Evolutionary conservation across 35 echinoderm and acorn worm genomes (phyloP).

Genomic region (Heliocidaris erythrogramma): DNA sequence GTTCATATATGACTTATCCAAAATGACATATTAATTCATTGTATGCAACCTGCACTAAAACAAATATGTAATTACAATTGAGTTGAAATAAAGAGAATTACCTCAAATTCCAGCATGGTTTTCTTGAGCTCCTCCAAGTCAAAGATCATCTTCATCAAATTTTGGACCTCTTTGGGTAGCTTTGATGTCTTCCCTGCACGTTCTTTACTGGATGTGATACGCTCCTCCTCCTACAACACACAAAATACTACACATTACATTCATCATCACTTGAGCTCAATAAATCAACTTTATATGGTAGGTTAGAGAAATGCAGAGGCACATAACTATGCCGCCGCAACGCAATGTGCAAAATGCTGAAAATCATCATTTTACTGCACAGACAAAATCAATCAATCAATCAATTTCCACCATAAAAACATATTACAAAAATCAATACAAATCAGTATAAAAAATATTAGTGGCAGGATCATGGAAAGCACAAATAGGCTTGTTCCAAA

Average conservation of each 20-base stretch:
- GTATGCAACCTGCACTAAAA: neutral
- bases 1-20: neutral
- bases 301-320: neutral
- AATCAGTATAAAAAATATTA: no score
- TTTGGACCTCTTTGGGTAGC: constrained; percentile 69
- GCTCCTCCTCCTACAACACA: constrained; percentile 36
- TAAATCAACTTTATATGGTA: neutral
- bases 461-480: no score
- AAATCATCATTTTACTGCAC: no score
- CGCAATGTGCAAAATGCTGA: no score
- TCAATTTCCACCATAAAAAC: no score
- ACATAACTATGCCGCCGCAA: neutral
- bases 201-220: constrained; percentile 21
- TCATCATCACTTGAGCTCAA: neutral
- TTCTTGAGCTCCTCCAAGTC: constrained; percentile 92
- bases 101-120: constrained; percentile 98
- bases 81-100: neutral
- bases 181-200: constrained; percentile 64
- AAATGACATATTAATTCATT: neutral
- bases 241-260: neutral
- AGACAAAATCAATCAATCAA: no score
- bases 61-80: neutral
- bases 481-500: no score
- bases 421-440: no score
- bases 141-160: constrained; percentile 92